Evolutionary conservation across 1,140 invertebrate species (phyloP), one percentile per base, ranked within the genome.

Genomic region (Drosophila lini): DNA sequence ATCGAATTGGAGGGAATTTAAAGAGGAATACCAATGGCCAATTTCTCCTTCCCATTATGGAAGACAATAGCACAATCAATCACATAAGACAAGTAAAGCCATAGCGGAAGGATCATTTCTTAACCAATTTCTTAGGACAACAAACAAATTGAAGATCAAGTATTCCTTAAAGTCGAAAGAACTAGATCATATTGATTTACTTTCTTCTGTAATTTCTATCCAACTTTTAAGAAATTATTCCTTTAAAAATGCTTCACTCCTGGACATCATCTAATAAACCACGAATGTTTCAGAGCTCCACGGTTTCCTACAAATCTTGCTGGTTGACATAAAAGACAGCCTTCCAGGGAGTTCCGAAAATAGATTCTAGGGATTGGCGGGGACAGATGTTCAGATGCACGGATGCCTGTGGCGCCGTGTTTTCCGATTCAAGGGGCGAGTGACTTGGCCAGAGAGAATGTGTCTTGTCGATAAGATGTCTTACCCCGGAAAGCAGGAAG

Each of bases 401-500:
- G 48, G 41, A 45, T 44, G 41, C 22, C 55, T n/a, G 22, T 53
- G 59, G 61, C 47, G 70, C 74, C 70, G 60, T 15, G 53, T 48
- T 55, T 41, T 41, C 10, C 7, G 25, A 19, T 31, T 40, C n/a
- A 28, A 44, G 36, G 44, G 64, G 19, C 32, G 34, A 32, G 48
- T 61, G 44, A 11, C 22, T 28, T 32, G 19, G 38, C 16, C 36
- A 19, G 15, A 15, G 56, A 31, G 56, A 31, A 22, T 58, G 22
- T 53, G 41, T 47, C 40, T 55, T 55, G 52, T 64, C 34, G 45
- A 60, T 50, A 53, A n/a, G 36, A 34, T 57, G 31, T 76, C 84
- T 92, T 92, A 92, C 91, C 91, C 90, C 90, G 73, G 91, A 92
- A 69, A 92, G 85, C 77, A 92, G 90, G 81, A 92, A 92, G 64